Base-by-base conservation (phyloP, 2,888 invertebrate species). In the Tipula lateralis region DNA sequence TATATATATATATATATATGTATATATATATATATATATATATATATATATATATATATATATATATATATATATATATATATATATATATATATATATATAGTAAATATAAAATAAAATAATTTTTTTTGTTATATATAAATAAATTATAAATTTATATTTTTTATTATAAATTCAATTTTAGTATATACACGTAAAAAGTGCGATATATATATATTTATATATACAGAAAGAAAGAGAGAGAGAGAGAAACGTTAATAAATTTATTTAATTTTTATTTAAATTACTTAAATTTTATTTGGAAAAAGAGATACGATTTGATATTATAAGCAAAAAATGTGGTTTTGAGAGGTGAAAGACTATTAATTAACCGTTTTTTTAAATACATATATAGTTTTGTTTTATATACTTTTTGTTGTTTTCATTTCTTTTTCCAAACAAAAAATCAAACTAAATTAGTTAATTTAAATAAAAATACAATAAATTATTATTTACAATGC, bases 311-410 rank as follows among this genome's bases (percentile, higher is more conserved):
- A 66, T 66, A 24, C 7, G 66, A 66, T 66, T 66, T 66, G 66
- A 66, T 66, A 66, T 66, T 66, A 66, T 66, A 66, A 66, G 66
- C 66, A 24, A 66, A 66, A 66, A 66, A 13, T 66, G 66, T 66
- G 66, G 66, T 66, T 66, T 24, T 66, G 66, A 66, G 66, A 66
- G 66, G 66, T 24, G 66, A 66, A 66, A 66, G 66, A 66, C 66
- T 66, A 66, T 66, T 66, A 66, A 66, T 66, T 66, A 66, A 66
- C 66, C 66, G 66, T 66, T 66, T 66, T 66, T 66, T 66, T 12
- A 9, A 24, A 13, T n/a, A 39, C 2, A 39, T 39, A 66, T 66
- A 66, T 66, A 7, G 24, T 66, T 66, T 66, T 66, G 66, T 66
- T 66, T 66, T 66, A 66, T 24, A 66, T 66, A 66, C 24, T 12